Percentiles rank a stretch among this genome's conserved stretches.
phyloP scores from a whole-genome alignment of 2,888 invertebrate genomes.

The Heliconius cydno region DNA sequence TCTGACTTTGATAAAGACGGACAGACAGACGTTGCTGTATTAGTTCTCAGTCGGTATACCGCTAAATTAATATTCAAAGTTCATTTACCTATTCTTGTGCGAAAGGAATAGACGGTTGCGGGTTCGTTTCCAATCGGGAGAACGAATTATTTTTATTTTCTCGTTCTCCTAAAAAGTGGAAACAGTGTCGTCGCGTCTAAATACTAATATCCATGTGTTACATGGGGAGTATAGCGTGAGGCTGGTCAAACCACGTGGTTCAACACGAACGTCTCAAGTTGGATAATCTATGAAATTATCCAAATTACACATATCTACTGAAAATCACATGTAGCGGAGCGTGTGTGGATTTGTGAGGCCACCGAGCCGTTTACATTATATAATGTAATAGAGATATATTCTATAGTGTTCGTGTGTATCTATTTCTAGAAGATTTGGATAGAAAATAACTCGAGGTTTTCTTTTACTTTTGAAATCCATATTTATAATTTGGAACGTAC shows the following conservation, averaged over 20 bases:
- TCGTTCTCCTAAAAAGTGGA: background rate
- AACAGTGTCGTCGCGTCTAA: background rate
- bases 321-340: slow-evolving; percentile 6
- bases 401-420: background rate
- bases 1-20: background rate
- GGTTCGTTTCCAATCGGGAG: background rate
- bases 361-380: too few species aligned
- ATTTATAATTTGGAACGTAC: background rate
- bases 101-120: background rate
- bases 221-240: background rate
- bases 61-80: too few species aligned
- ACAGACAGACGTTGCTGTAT: background rate
- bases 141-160: background rate
- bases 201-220: background rate
- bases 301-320: slow-evolving; percentile 11
- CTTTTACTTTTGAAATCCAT: background rate
- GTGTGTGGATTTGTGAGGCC: background rate
- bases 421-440: background rate
- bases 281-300: slow-evolving; percentile 8
- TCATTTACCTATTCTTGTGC: background rate
- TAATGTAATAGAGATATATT: background rate
- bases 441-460: background rate
- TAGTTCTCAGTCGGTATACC: background rate
- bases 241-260: background rate
- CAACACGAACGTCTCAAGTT: slow-evolving; percentile 6